These are phyloP conservation scores for Aporophyla lueneburgensis DNA, from an alignment of 2,888 invertebrate species.

Conservation along the genomic window DNA sequence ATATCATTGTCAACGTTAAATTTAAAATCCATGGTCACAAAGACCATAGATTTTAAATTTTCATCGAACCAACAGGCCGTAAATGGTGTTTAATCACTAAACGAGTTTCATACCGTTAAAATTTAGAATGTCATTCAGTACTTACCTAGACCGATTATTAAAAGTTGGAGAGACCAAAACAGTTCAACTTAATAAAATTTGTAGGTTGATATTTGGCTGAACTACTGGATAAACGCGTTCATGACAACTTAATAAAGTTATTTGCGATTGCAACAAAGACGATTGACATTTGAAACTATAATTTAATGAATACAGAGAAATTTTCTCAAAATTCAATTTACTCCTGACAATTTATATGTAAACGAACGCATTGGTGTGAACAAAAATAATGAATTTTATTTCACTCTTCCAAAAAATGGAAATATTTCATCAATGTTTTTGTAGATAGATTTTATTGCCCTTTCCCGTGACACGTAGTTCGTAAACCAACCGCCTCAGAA, in stretches of 20 bases:
- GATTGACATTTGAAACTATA: slow-evolving; percentile 24
- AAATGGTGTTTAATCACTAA: no score
- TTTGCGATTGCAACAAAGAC: slow-evolving; percentile 1
- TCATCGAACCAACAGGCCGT: not conserved
- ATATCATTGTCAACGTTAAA: slow-evolving; percentile 1
- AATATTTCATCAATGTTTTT: slow-evolving; percentile 4
- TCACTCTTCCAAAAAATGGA: slow-evolving; percentile 8
- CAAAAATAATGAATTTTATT: slow-evolving; percentile 17
- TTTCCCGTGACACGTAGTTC: not conserved
- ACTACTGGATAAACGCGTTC: not conserved
- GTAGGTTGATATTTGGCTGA: not conserved
- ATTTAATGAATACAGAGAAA: slow-evolving; percentile 7
- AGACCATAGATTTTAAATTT: not conserved
- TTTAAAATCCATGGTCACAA: no score
- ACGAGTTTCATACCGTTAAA: not conserved
- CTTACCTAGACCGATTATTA: not conserved
- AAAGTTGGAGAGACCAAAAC: not conserved
- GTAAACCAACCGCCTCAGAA: not conserved
- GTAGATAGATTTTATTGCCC: not conserved
- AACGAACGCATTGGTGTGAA: slow-evolving; percentile 10
- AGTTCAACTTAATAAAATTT: not conserved
- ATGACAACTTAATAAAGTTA: slow-evolving; percentile 7
- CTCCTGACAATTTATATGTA: slow-evolving; percentile 12
- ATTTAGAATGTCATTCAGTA: not conserved
- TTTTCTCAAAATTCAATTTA: slow-evolving; percentile 23